Conservation (phyloP, 2,888 invertebrate genomes). For the Liposcelis brunnea region DNA sequence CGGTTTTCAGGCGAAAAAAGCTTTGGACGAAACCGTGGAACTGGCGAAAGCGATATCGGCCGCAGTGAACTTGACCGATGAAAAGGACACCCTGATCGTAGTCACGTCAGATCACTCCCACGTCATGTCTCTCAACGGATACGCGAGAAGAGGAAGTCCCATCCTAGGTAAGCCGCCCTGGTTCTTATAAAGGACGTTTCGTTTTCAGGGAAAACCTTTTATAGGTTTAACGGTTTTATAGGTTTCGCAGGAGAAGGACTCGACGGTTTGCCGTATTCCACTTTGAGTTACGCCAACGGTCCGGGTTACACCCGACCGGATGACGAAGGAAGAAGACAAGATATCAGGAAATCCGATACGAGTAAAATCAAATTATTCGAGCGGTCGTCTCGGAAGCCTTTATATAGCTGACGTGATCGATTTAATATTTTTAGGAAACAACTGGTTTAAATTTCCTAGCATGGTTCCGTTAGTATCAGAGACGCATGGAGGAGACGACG, state of each 20-base stretch:
- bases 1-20: constrained; percentile 20
- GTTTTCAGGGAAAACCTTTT: background rate
- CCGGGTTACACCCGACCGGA: constrained; percentile 36
- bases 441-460: constrained; percentile 16
- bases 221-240: too few species aligned
- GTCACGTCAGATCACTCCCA: constrained; percentile 64
- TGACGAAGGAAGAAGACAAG: background rate
- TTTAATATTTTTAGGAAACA: constrained; percentile 9
- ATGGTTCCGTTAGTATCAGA: constrained; percentile 15
- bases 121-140: constrained; percentile 56
- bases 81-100: constrained; percentile 57
- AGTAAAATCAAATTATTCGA: background rate
- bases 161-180: constrained; percentile 29
- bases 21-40: constrained; percentile 60
- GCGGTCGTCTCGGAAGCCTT: background rate
- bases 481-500: constrained; percentile 20
- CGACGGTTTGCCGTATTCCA: constrained; percentile 41
- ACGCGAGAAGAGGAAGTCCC: constrained; percentile 43
- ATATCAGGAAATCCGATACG: background rate
- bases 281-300: constrained; percentile 56
- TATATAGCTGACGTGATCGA: too few species aligned
- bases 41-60: constrained; percentile 47
- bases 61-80: constrained; percentile 38
- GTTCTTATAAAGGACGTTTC: background rate
- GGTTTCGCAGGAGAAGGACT: constrained; percentile 28